phyloP scores from a whole-genome alignment of 2,113 vertebrate genomes.

The Calonectris borealis region DNA sequence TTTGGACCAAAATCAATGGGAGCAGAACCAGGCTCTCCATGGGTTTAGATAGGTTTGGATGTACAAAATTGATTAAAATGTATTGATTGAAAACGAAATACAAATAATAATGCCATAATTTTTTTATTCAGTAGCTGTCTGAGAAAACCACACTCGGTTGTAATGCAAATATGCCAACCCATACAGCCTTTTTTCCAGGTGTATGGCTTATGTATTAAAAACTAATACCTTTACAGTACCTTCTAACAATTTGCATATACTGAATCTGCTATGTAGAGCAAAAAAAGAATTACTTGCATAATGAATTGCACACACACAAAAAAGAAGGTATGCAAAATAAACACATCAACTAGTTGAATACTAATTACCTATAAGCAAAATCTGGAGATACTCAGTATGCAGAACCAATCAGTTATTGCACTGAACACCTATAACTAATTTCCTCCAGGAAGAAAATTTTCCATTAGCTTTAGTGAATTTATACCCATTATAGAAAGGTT shows the following conservation, averaged over 20 bases:
- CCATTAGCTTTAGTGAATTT: slow-evolving; percentile 61
- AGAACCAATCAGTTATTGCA: slow-evolving; percentile 56
- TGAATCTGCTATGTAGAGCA: not conserved
- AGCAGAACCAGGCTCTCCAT: not conserved
- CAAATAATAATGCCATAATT: not conserved
- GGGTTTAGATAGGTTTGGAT: not conserved
- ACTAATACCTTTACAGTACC: slow-evolving; percentile 16
- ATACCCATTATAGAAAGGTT: slow-evolving; percentile 57
- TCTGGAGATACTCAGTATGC: slow-evolving; percentile 41
- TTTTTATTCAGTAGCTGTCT: not conserved
- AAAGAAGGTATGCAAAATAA: slow-evolving; percentile 62
- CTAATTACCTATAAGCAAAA: slow-evolving; percentile 57
- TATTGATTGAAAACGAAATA: not conserved
- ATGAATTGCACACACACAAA: slow-evolving; percentile 11
- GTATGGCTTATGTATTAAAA: slow-evolving; percentile 29
- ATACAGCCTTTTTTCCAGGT: not conserved
- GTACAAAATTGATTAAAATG: not conserved
- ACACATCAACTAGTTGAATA: slow-evolving; percentile 41
- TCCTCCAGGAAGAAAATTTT: slow-evolving; percentile 53
- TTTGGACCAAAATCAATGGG: not conserved
- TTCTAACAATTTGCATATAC: slow-evolving; percentile 44
- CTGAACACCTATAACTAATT: slow-evolving; percentile 61
- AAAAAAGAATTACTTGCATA: slow-evolving; percentile 48
- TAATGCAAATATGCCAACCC: slow-evolving; percentile 18
- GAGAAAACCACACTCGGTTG: not conserved